Conservation (phyloP, 2,113 vertebrate species). For the Phyllostomus hastatus region DNA sequence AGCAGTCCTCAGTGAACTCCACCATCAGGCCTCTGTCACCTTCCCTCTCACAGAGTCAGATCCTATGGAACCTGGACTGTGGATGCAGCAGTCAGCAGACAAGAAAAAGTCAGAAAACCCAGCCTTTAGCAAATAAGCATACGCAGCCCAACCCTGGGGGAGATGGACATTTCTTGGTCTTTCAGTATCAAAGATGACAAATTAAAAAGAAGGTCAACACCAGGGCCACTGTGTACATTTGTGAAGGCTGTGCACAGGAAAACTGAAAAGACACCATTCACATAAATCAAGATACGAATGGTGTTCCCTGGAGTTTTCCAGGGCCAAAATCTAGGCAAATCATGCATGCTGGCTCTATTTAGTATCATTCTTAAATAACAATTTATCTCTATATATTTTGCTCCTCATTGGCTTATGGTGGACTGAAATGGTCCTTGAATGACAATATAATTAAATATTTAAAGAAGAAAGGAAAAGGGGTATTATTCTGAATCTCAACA, state of each 20-base stretch:
- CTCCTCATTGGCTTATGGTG: neutral
- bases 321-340: too few relatives aligned
- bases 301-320: neutral
- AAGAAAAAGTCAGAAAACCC: neutral
- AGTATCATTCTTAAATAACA: neutral
- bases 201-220: neutral
- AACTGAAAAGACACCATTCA: neutral
- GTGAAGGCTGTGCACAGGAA: neutral
- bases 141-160: too few relatives aligned
- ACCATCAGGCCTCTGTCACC: slow-evolving; percentile 78
- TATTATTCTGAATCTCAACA: neutral
- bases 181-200: neutral
- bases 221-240: neutral
- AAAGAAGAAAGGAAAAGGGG: neutral
- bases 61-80: slow-evolving; percentile 56
- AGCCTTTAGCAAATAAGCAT: neutral
- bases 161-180: neutral
- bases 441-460: neutral
- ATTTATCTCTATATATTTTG: neutral
- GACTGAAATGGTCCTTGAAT: neutral
- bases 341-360: neutral
- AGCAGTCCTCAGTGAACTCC: slow-evolving; percentile 82
- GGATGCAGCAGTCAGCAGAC: neutral
- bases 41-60: slow-evolving; percentile 82
- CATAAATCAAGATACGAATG: neutral